Evolutionary conservation across 2,888 invertebrate species (phyloP).

Genomic region (Dynastes maya): DNA sequence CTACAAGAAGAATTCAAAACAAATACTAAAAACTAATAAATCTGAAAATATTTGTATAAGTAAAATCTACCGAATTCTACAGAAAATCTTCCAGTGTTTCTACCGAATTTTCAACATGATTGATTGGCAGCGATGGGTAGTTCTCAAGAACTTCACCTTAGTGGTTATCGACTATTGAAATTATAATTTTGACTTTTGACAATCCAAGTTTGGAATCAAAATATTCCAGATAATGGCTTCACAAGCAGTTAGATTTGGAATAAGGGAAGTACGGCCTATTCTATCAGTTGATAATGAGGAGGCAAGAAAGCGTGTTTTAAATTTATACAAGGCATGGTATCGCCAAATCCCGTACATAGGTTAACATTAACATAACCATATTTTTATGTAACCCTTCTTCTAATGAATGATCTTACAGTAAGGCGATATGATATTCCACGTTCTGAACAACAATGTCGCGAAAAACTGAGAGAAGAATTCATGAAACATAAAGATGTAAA

Average conservation of each 20-base stretch:
- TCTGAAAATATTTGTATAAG: no score
- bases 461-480: slow-evolving; percentile 86
- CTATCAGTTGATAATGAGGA: slow-evolving; percentile 85
- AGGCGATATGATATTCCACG: slow-evolving; percentile 89
- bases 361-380: slow-evolving; percentile 71
- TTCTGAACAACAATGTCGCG: slow-evolving; percentile 78
- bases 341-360: slow-evolving; percentile 92
- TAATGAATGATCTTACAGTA: slow-evolving; percentile 73
- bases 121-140: no score
- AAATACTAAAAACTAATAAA: no score
- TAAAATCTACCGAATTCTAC: no score
- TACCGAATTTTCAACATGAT: no score
- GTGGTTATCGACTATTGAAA: no score
- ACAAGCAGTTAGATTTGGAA: slow-evolving; percentile 71
- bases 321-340: slow-evolving; percentile 95
- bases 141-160: no score
- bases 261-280: slow-evolving; percentile 87
- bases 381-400: slow-evolving; percentile 58
- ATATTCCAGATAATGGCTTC: slow-evolving; percentile 65
- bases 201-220: background rate
- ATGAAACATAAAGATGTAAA: slow-evolving; percentile 82
- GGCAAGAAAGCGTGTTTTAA: slow-evolving; percentile 87
- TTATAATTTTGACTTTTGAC: no score
- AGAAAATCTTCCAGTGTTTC: no score
- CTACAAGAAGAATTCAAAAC: no score